Conservation (phyloP, 2,797 vertebrate species). For the Poeciliopsis turneri region DNA sequence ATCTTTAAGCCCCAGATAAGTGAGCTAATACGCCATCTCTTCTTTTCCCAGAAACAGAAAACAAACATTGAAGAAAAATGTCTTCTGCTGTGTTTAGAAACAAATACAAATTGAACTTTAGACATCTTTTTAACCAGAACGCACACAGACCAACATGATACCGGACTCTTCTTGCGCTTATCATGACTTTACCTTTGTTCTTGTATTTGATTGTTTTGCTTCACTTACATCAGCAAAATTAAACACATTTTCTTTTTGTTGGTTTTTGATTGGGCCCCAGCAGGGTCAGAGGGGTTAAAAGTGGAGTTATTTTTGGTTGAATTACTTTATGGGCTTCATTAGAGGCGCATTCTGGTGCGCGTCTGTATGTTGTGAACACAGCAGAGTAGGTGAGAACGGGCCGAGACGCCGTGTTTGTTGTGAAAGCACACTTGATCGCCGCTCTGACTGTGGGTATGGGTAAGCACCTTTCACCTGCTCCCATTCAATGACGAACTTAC, state of each 20-base stretch:
- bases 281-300: background rate
- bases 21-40: background rate
- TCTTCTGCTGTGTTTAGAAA: background rate
- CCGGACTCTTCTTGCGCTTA: background rate
- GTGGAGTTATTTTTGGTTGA: constrained; percentile 2
- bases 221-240: background rate
- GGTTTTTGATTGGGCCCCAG: background rate
- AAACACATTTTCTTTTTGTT: background rate
- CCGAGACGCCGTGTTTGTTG: constrained; percentile 56
- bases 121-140: background rate
- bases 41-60: background rate
- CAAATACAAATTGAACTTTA: background rate
- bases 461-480: constrained; percentile 58
- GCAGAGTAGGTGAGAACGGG: constrained; percentile 27
- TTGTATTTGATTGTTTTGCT: background rate
- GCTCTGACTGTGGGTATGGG: constrained; percentile 56
- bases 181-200: background rate
- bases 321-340: background rate
- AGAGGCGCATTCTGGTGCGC: background rate
- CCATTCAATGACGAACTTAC: constrained; percentile 38
- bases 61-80: background rate
- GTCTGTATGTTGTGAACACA: constrained; percentile 69
- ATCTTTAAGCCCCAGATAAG: background rate
- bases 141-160: background rate
- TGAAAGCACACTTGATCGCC: constrained; percentile 62